Evolutionary conservation across 2,113 vertebrate genomes (phyloP).

Genomic region (Cyprinodon variegatus): DNA sequence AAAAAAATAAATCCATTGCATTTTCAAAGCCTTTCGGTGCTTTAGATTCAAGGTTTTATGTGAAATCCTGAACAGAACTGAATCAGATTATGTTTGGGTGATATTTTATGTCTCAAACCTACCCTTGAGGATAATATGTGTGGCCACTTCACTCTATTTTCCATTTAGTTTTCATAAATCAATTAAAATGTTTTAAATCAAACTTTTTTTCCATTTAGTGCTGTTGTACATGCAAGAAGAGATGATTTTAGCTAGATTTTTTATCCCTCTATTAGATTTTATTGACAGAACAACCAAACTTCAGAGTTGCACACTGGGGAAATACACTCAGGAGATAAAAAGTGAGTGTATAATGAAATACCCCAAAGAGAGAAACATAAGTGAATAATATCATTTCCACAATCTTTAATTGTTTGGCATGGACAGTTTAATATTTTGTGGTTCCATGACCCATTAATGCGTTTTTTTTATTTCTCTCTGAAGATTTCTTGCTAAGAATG

Average conservation of each 20-base stretch:
- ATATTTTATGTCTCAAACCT: too few relatives aligned
- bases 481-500: conserved; percentile 76
- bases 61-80: too few relatives aligned
- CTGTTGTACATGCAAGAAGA: background rate
- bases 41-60: background rate
- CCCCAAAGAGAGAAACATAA: background rate
- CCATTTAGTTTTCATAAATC: too few relatives aligned
- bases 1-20: too few relatives aligned
- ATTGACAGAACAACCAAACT: too few relatives aligned
- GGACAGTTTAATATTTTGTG: background rate
- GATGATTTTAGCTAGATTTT: background rate
- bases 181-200: too few relatives aligned
- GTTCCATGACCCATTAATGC: background rate
- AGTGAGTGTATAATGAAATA: background rate
- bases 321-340: background rate
- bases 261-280: background rate
- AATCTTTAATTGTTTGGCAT: background rate
- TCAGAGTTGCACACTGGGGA: background rate
- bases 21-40: background rate
- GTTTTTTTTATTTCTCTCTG: background rate
- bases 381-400: background rate
- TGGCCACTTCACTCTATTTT: too few relatives aligned
- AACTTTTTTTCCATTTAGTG: background rate
- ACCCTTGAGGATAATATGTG: too few relatives aligned
- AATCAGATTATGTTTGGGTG: too few relatives aligned